Evolutionary conservation across 2,888 invertebrate genomes (phyloP).

Genomic region (Drosophila falleni): DNA sequence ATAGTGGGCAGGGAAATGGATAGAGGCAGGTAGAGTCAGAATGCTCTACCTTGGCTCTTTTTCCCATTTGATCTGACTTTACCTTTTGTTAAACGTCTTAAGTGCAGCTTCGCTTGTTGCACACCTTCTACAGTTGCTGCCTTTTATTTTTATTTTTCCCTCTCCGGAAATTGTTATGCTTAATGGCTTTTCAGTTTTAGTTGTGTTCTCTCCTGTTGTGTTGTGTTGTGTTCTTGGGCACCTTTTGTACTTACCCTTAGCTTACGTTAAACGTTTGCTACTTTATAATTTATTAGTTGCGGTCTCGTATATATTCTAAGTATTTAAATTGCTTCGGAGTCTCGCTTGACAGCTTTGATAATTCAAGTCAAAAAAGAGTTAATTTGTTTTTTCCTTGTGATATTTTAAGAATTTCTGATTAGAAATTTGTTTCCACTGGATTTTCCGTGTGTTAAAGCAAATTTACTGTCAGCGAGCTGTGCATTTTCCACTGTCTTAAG

Average conservation of each 20-base stretch:
- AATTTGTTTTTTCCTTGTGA: constrained; percentile 12
- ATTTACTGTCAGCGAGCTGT: constrained; percentile 22
- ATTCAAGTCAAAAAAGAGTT: constrained; percentile 24
- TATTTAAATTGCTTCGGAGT: constrained; percentile 22
- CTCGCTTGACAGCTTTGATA: constrained; percentile 17
- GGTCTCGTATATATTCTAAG: constrained; percentile 19
- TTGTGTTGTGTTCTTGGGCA: constrained; percentile 10
- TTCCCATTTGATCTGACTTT: constrained; percentile 52
- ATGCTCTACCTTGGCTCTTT: constrained; percentile 18
- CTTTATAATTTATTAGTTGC: constrained; percentile 60
- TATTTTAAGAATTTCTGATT: constrained; percentile 24
- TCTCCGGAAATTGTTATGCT: constrained; percentile 76
- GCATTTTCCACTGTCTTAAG: constrained; percentile 29
- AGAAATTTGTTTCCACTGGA: constrained; percentile 6
- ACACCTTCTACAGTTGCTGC: constrained; percentile 51
- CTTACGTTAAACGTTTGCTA: constrained; percentile 30
- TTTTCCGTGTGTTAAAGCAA: constrained; percentile 38
- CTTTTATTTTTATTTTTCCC: constrained; percentile 29
- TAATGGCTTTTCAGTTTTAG: constrained; percentile 63
- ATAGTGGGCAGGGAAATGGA: too few relatives aligned
- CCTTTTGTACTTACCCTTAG: constrained; percentile 14
- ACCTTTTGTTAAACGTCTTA: constrained; percentile 68
- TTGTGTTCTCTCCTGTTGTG: constrained; percentile 19
- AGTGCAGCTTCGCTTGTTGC: constrained; percentile 70
- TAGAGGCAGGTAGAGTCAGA: not conserved